Evolutionary conservation across 2,888 invertebrate genomes (phyloP).

Genomic region (Perizoma affinitatum): DNA sequence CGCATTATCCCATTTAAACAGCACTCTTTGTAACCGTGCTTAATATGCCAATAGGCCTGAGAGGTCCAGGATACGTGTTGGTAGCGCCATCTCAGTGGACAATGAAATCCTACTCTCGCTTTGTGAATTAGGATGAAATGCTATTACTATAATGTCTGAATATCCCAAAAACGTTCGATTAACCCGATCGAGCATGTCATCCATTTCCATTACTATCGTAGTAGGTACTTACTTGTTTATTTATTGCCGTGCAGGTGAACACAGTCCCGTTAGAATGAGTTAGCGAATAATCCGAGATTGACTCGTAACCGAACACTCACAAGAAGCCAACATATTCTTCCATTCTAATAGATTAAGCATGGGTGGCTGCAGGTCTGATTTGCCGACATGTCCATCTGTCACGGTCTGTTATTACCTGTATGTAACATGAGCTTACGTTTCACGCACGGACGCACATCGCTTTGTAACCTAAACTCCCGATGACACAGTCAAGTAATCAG

Average conservation of each 20-base stretch:
- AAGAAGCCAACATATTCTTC: slow-evolving; percentile 23
- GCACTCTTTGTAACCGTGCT: slow-evolving; percentile 25
- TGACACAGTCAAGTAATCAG: slow-evolving; percentile 19
- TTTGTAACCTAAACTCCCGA: slow-evolving; percentile 28
- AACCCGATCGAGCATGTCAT: no score
- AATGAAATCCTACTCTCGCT: not conserved
- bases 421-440: slow-evolving; percentile 35
- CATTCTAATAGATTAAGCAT: slow-evolving; percentile 10
- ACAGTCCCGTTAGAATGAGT: slow-evolving; percentile 26
- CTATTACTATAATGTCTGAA: not conserved
- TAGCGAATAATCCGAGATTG: slow-evolving; percentile 21
- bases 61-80: not conserved
- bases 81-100: not conserved
- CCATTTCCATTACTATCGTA: not conserved
- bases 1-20: slow-evolving; percentile 37
- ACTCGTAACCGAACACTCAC: slow-evolving; percentile 16
- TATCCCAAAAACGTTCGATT: no score
- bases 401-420: slow-evolving; percentile 18
- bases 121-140: not conserved
- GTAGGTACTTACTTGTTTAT: not conserved
- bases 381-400: slow-evolving; percentile 27
- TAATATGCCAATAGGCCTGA: not conserved
- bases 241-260: slow-evolving; percentile 1
- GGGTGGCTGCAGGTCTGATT: slow-evolving; percentile 1
- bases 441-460: slow-evolving; percentile 39